Base-by-base conservation (phyloP, 2,113 vertebrate genomes). In the Chascanopsetta lugubris region DNA sequence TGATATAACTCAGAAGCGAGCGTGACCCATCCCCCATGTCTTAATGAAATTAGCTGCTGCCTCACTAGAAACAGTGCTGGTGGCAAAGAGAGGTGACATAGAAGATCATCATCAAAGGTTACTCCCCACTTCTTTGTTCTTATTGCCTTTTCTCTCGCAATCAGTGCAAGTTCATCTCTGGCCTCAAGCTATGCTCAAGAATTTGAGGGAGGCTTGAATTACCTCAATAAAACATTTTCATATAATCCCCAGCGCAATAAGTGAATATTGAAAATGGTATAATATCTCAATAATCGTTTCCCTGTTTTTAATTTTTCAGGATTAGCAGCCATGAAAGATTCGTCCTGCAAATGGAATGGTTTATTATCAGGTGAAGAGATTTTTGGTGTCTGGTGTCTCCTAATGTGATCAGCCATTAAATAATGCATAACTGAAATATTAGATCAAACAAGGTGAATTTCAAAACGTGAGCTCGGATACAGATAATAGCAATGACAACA, bases 41-140 rank as follows among this genome's bases (percentile, higher is more conserved):
- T 91, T 88, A 89, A 87, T 86, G 76, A 88, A 91, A 91, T 90
- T 87, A 88, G 70, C 76, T 83, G 81, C 62, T 69, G 77, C 81
- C 48, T 82, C 66, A 55, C 62, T 54, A 53, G 70, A 82, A 82
- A 90, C 59, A 59, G 60, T 1, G 81, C 90, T 85, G 6, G 54
- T 71, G 86, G 87, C 88, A 79, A 84, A 73, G 61, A 34, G 75
- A 75, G 76, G 83, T 88, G 84, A 86, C 87, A 84, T 66, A 78
- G 71, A 84, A 65, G 59, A 87, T 90, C 78, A 83, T 87, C 86
- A 85, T 90, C 85, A 91, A 91, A 90, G 79, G 78, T 79, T 73
- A 82, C 43, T 80, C 61, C 25, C 62, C 55, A 61, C 67, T 67
- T 77, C 72, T 83, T 86, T 84, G 66, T 81, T 84, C 79, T 65